phyloP scores from a whole-genome alignment of 2,888 invertebrate species.

The Aricia artaxerxes region DNA sequence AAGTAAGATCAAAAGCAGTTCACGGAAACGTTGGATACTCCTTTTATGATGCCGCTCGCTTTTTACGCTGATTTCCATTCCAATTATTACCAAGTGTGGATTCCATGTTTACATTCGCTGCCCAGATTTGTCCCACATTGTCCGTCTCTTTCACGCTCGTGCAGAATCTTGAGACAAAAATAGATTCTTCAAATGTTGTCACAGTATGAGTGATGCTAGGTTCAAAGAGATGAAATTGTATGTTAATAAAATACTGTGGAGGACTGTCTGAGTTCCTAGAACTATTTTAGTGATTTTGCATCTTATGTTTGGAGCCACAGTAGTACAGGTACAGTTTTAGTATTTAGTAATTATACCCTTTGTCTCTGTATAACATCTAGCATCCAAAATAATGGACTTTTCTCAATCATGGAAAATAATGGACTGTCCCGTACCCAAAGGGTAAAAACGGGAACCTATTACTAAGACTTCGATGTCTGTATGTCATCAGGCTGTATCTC shows the following conservation, averaged over 20 bases:
- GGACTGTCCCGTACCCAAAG: no score
- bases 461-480: no score
- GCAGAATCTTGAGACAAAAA: not conserved
- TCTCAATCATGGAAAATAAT: no score
- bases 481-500: no score
- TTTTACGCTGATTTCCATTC: slow-evolving; percentile 37
- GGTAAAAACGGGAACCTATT: no score
- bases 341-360: not conserved
- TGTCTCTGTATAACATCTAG: no score
- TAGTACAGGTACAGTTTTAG: not conserved
- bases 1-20: slow-evolving; percentile 65
- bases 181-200: slow-evolving; percentile 10
- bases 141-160: not conserved
- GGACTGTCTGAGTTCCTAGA: not conserved
- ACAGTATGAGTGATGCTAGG: slow-evolving; percentile 21
- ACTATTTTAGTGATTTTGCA: slow-evolving; percentile 5
- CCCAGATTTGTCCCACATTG: slow-evolving; percentile 14
- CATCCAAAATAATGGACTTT: no score
- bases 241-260: not conserved
- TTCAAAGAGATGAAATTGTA: slow-evolving; percentile 12
- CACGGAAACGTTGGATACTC: slow-evolving; percentile 56
- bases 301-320: not conserved
- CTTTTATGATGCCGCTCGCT: slow-evolving; percentile 47
- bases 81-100: slow-evolving; percentile 31
- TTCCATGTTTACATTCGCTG: slow-evolving; percentile 18